Conservation (phyloP, 2,113 vertebrate species). For the Odontesthes bonariensis region DNA sequence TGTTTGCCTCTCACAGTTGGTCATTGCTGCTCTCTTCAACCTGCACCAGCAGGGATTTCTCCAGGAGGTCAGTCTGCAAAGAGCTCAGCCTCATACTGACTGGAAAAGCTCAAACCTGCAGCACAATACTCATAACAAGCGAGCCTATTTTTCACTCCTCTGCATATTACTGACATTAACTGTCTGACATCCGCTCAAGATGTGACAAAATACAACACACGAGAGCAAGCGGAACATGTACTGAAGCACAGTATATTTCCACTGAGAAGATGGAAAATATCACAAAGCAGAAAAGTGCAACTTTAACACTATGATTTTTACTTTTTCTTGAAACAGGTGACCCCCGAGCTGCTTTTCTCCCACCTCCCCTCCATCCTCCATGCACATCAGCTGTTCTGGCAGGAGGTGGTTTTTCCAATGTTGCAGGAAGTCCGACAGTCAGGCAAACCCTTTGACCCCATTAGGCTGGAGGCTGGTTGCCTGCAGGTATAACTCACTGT, state of each 20-base stretch:
- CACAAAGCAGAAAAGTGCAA: slow-evolving; percentile 33
- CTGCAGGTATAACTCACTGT: slow-evolving; percentile 76
- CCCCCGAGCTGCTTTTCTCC: slow-evolving; percentile 81
- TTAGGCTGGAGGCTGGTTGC: slow-evolving; percentile 82
- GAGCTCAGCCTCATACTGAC: neutral
- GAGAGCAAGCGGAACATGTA: slow-evolving; percentile 56
- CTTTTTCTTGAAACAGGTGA: slow-evolving; percentile 69
- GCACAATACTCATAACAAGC: neutral
- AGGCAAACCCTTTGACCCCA: slow-evolving; percentile 83
- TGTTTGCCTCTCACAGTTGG: slow-evolving; percentile 76
- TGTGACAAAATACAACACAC: slow-evolving; percentile 23
- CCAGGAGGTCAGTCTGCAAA: slow-evolving; percentile 81
- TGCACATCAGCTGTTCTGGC: slow-evolving; percentile 85
- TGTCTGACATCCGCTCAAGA: slow-evolving; percentile 48
- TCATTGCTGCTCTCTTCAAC: slow-evolving; percentile 81
- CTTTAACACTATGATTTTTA: slow-evolving; percentile 26
- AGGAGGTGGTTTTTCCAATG: slow-evolving; percentile 84
- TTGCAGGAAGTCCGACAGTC: slow-evolving; percentile 77
- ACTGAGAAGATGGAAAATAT: slow-evolving; percentile 68
- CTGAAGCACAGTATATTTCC: slow-evolving; percentile 43
- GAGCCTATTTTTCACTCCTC: slow-evolving; percentile 44
- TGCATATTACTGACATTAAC: slow-evolving; percentile 42
- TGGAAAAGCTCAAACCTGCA: slow-evolving; percentile 20
- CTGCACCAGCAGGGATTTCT: slow-evolving; percentile 83
- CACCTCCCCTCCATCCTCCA: slow-evolving; percentile 82